Conservation (phyloP, 92 coral and sea anemone species). For the Pocillopora meandrina region DNA sequence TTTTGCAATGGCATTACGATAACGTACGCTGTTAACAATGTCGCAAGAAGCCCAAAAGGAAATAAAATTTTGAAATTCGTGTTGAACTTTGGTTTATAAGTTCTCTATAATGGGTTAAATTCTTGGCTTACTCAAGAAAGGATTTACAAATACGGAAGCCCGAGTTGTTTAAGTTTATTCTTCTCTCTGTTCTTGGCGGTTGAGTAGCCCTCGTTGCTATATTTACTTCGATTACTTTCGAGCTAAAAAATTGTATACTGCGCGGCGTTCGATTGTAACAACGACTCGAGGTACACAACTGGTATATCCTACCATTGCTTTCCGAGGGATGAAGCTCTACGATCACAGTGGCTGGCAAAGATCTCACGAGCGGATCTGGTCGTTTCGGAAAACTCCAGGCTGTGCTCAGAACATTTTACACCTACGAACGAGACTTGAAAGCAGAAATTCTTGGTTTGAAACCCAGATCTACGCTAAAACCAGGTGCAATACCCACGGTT, state of each 20-base stretch:
- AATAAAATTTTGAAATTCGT: too few relatives aligned
- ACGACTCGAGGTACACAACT: background rate
- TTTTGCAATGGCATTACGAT: too few relatives aligned
- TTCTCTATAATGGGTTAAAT: too few relatives aligned
- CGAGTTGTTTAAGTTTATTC: too few relatives aligned
- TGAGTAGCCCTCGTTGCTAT: too few relatives aligned
- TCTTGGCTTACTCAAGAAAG: too few relatives aligned
- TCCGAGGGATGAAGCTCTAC: background rate
- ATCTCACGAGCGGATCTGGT: background rate
- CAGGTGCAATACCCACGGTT: background rate
- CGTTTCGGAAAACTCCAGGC: background rate
- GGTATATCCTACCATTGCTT: conserved; percentile 4
- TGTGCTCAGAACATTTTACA: conserved; percentile 8
- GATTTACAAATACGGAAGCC: too few relatives aligned
- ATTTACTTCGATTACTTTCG: too few relatives aligned
- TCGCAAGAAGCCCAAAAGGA: too few relatives aligned
- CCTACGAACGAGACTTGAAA: background rate
- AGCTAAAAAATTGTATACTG: background rate
- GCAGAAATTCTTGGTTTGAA: background rate
- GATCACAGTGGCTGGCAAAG: background rate
- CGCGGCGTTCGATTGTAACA: background rate
- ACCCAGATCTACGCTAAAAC: background rate
- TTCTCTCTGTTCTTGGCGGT: too few relatives aligned
- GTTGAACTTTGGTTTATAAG: too few relatives aligned
- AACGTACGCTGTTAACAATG: too few relatives aligned